Base-by-base conservation (phyloP, 2,797 vertebrate species). In the Propithecus deckenii region DNA sequence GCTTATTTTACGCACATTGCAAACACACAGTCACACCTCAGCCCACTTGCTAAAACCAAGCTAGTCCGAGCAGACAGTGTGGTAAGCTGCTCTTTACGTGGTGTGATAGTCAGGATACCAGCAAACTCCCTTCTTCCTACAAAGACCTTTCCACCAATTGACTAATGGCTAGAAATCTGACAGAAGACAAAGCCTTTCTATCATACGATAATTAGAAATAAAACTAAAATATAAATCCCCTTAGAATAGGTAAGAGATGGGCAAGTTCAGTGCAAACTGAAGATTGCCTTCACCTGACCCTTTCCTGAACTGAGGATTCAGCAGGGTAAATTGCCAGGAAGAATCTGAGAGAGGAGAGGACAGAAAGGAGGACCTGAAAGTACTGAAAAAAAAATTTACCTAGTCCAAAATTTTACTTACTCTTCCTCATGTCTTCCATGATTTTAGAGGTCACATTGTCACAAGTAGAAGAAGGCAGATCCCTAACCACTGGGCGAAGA, bases 131-230 rank as follows among this genome's bases (percentile, higher is more conserved):
- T 74, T 90, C 78, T 83, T 57, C 52, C 65, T 20, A 3, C 23
- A 93, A 96, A 74, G n/a, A 46, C 8, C 28, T 93, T 85, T 48
- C 52, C 50, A 88, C 63, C 55, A 69, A 83, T 11, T 79, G n/a
- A 71, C 28, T 23, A 72, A 61, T 89, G 57, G 35, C 43, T 91
- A 22, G 67, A 83, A 86, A 92, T 83, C 74, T 85, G 43, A 93
- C 14, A 94, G 67, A 88, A 93, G 9, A 79, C 50, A 95, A 90
- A 89, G 7, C 17, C 35, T 91, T 95, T 78, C 63, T 88, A 96
- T 69, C 41, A 72, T 12, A 46, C 4, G 32, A 20, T 93, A 84
- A 65, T 80, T 71, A 86, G 48, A 97, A 96, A 48, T 67, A 87
- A 95, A 83, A 76, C 80, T 59, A 28, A 89, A 86, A 95, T 81